Evolutionary conservation across 1,140 invertebrate species (phyloP).

Genomic region (Monochamus saltuarius): DNA sequence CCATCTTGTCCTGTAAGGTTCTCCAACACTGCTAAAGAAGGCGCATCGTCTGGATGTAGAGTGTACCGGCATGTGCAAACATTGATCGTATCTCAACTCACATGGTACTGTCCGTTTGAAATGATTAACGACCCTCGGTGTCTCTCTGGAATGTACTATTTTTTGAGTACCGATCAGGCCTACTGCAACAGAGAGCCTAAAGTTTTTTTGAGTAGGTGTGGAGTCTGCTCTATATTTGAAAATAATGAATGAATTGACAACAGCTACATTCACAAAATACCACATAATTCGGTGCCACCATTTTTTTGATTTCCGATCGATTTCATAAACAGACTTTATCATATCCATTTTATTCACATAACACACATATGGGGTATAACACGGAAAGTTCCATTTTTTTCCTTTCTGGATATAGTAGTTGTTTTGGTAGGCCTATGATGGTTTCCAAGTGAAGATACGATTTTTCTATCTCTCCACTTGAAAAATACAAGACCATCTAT

Average conservation of each 20-base stretch:
- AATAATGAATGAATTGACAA: constrained; percentile 27
- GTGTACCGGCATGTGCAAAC: constrained; percentile 17
- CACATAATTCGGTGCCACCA: constrained; percentile 39
- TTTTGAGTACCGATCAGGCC: constrained; percentile 23
- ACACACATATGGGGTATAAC: constrained; percentile 42
- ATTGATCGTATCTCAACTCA: constrained; percentile 2
- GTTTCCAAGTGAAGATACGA: constrained; percentile 49
- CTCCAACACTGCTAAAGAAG: constrained; percentile 13
- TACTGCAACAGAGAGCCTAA: constrained; percentile 22
- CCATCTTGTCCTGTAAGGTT: constrained; percentile 20
- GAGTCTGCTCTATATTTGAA: constrained; percentile 19
- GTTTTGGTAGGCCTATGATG: constrained; percentile 43
- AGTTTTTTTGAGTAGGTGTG: constrained; percentile 22
- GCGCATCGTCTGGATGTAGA: constrained; percentile 20
- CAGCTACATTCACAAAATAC: constrained; percentile 25
- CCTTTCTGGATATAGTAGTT: constrained; percentile 39
- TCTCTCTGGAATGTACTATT: not conserved
- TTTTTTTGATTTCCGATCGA: constrained; percentile 47
- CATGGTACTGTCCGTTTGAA: not conserved
- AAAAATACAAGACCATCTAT: constrained; percentile 44
- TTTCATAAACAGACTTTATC: constrained; percentile 44
- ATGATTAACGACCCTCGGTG: not conserved
- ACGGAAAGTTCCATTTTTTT: constrained; percentile 37
- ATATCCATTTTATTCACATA: constrained; percentile 50
- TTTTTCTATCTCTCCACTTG: constrained; percentile 52